Conservation (phyloP, 2,797 vertebrate genomes). For the Holocentrus rufus region DNA sequence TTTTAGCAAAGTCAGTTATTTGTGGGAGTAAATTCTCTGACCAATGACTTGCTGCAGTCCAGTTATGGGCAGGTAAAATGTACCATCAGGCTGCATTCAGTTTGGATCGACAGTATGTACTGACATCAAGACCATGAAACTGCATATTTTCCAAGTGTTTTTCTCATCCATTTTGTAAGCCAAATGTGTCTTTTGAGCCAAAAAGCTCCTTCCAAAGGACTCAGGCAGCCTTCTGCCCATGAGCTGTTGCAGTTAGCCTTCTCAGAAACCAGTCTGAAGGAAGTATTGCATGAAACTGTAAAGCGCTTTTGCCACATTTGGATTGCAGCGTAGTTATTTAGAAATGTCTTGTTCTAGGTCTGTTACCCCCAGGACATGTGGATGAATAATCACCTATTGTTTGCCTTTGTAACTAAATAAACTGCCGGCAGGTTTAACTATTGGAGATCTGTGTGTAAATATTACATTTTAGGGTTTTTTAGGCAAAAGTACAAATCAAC, state of each 20-base stretch:
- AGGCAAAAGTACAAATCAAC: background rate
- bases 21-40: background rate
- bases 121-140: background rate
- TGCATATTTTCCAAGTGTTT: background rate
- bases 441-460: background rate
- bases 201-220: background rate
- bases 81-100: background rate
- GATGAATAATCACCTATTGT: slow-evolving; percentile 38
- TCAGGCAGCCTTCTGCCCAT: slow-evolving; percentile 1
- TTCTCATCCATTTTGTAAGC: background rate
- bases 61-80: background rate
- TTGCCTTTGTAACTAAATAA: background rate
- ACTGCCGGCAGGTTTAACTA: slow-evolving; percentile 6
- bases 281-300: background rate
- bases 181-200: background rate
- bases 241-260: background rate
- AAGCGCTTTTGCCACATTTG: background rate
- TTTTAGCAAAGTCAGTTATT: slow-evolving; percentile 23
- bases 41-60: background rate
- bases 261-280: background rate
- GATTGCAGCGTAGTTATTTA: background rate
- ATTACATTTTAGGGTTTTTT: background rate
- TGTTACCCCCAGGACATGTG: background rate
- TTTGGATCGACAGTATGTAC: background rate
- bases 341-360: background rate